phyloP scores from a whole-genome alignment of 1,140 invertebrate genomes.

The Psilanteris sp. region DNA sequence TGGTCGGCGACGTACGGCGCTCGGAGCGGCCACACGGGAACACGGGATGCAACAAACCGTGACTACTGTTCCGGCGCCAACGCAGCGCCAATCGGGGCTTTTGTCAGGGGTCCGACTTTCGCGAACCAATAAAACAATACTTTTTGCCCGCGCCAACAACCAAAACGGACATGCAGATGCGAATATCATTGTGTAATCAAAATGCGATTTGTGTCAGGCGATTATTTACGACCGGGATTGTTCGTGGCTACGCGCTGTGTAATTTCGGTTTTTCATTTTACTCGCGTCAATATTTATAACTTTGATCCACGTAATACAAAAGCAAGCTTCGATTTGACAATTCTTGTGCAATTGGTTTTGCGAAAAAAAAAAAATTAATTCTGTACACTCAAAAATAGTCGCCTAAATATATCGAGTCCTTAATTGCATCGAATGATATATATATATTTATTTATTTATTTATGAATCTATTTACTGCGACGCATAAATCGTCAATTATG shows the following conservation, averaged over 20 bases:
- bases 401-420: no score
- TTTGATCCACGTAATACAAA: no score
- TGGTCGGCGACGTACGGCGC: slow-evolving; percentile 49
- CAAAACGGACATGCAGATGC: slow-evolving; percentile 31
- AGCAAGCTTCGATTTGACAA: no score
- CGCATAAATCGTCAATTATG: no score
- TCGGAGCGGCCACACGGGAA: slow-evolving; percentile 52
- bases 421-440: no score
- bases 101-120: slow-evolving; percentile 20
- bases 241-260: slow-evolving; percentile 8
- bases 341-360: no score
- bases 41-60: slow-evolving; percentile 67
- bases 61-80: slow-evolving; percentile 71
- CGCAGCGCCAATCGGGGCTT: slow-evolving; percentile 34
- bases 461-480: no score
- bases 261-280: no score
- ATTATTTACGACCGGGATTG: slow-evolving; percentile 40
- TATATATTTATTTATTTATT: no score
- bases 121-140: slow-evolving; percentile 34
- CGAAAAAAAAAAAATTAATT: no score
- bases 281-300: no score
- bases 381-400: no score
- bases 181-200: slow-evolving; percentile 52
- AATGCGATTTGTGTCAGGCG: slow-evolving; percentile 40
- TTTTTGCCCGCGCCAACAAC: slow-evolving; percentile 22